Conservation (phyloP, 2,113 vertebrate species). For the Patagioenas fasciata region DNA sequence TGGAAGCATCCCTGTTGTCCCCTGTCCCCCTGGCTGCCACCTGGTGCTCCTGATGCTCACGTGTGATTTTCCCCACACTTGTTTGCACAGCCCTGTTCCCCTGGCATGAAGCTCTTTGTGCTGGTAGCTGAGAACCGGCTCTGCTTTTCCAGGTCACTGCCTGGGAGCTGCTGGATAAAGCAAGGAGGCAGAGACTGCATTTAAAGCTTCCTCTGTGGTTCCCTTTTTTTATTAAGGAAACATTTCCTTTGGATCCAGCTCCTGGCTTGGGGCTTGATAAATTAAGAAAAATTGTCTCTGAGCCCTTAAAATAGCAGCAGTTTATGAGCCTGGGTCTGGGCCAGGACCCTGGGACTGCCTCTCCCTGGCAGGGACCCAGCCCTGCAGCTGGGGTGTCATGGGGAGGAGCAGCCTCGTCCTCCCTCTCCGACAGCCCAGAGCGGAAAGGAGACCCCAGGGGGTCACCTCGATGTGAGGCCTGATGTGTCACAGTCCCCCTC, state of each 20-base stretch:
- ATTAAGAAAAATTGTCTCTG: constrained; percentile 4
- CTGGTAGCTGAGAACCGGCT: background rate
- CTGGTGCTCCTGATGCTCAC: background rate
- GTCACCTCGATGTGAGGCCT: fast-evolving
- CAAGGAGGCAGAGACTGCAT: background rate
- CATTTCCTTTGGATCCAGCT: constrained; percentile 48
- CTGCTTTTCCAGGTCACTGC: background rate
- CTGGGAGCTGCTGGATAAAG: background rate
- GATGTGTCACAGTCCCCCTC: fast-evolving
- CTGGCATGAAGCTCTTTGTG: fast-evolving
- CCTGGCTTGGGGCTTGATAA: background rate
- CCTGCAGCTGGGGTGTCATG: background rate
- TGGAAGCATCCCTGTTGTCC: too few species aligned
- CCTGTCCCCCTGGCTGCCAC: fast-evolving
- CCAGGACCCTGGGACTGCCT: constrained; percentile 17
- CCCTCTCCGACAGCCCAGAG: fast-evolving
- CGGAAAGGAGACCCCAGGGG: background rate
- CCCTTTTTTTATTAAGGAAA: background rate
- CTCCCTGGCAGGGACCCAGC: background rate
- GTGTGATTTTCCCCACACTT: fast-evolving
- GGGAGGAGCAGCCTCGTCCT: background rate
- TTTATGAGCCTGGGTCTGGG: constrained; percentile 12
- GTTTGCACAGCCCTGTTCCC: background rate
- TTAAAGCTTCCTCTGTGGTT: constrained; percentile 4
- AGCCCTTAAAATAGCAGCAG: constrained; percentile 48